Evolutionary conservation across 2,113 vertebrate species (phyloP).

Genomic region (Gambusia holbrooki): DNA sequence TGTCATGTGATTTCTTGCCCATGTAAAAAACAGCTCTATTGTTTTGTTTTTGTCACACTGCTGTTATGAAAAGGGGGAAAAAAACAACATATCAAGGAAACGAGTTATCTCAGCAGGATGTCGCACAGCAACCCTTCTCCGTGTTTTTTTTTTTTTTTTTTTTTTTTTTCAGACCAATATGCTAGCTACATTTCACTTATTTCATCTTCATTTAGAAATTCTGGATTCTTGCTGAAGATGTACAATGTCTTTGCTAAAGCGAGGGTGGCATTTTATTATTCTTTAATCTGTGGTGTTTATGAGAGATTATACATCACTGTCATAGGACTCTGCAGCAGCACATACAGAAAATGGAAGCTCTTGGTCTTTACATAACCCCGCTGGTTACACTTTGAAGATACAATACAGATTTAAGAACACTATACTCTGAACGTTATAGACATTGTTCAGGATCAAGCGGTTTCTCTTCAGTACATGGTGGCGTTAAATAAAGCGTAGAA

Average conservation of each 20-base stretch:
- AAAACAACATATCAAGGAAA: slow-evolving; percentile 37
- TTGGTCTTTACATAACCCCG: neutral
- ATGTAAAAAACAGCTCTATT: slow-evolving; percentile 30
- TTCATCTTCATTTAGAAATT: slow-evolving; percentile 54
- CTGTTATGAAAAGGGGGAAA: slow-evolving; percentile 20
- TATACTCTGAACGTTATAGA: slow-evolving; percentile 15
- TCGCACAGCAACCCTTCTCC: slow-evolving; percentile 12
- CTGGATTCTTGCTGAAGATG: slow-evolving; percentile 25
- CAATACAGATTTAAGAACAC: slow-evolving; percentile 18
- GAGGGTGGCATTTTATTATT: slow-evolving; percentile 39
- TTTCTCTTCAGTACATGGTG: slow-evolving; percentile 12
- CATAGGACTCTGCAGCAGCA: slow-evolving; percentile 34
- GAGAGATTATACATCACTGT: slow-evolving; percentile 39
- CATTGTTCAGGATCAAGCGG: slow-evolving; percentile 9
- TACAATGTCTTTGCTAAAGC: slow-evolving; percentile 8
- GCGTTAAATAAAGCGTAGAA: slow-evolving; percentile 13
- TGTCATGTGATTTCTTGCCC: slow-evolving; percentile 40
- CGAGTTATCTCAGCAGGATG: slow-evolving; percentile 68
- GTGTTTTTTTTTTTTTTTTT: slow-evolving; percentile 45
- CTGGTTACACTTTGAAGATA: neutral
- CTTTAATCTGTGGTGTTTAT: slow-evolving; percentile 42
- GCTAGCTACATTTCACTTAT: slow-evolving; percentile 49
- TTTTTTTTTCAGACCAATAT: slow-evolving; percentile 53
- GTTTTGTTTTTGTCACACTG: slow-evolving; percentile 45
- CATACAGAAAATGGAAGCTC: slow-evolving; percentile 13